These are phyloP conservation scores for Sciurus niger DNA, from an alignment of 2,113 vertebrate species.

Conservation along the genomic window DNA sequence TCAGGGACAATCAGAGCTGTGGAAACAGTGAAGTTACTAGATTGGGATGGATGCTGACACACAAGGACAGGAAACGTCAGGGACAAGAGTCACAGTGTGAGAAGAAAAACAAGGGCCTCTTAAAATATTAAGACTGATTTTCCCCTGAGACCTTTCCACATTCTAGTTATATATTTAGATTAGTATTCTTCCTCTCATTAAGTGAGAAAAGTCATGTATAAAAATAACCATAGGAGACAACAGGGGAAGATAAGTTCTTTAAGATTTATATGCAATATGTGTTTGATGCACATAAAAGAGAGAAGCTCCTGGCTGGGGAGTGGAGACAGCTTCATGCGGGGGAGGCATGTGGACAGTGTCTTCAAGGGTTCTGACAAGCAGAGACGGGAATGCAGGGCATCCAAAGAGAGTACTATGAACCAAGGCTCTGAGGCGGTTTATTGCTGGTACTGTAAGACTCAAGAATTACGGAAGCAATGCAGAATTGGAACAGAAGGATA, in stretches of 20 bases:
- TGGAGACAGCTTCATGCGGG: background rate
- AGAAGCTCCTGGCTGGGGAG: conserved; percentile 37
- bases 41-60: background rate
- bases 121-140: conserved; percentile 44
- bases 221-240: conserved; percentile 63
- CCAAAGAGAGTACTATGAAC: background rate
- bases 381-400: conserved; percentile 22
- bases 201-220: conserved; percentile 63
- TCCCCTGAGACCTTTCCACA: background rate
- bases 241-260: conserved; percentile 37
- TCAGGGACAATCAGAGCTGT: background rate
- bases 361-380: conserved; percentile 62
- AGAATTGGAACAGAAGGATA: background rate
- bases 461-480: background rate
- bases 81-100: background rate
- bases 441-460: background rate
- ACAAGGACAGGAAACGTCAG: background rate
- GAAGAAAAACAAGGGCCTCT: background rate
- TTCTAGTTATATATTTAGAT: conserved; percentile 53
- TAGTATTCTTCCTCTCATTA: conserved; percentile 63
- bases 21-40: background rate
- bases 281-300: conserved; percentile 62
- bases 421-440: background rate
- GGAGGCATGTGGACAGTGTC: conserved; percentile 19
- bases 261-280: conserved; percentile 64